phyloP scores from a whole-genome alignment of 1,140 invertebrate species.

The Scaptomyza hsui region DNA sequence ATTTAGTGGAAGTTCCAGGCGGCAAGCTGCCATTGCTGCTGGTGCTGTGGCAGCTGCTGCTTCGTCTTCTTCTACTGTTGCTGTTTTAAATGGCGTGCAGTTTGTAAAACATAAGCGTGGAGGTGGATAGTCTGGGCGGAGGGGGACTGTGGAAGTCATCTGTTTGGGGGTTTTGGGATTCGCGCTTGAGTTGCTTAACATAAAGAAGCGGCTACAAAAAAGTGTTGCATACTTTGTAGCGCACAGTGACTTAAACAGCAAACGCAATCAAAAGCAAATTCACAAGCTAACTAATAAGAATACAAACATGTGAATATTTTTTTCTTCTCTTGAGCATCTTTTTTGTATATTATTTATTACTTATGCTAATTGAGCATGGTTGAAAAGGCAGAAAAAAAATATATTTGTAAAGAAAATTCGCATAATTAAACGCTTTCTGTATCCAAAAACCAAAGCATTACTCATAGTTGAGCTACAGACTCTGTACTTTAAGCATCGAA shows the following conservation, averaged over 20 bases:
- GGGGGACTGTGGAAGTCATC: neutral
- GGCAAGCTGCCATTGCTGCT: slow-evolving; percentile 26
- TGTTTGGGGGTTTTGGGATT: slow-evolving; percentile 35
- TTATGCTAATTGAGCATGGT: too few relatives aligned
- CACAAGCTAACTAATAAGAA: neutral
- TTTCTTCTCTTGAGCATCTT: too few relatives aligned
- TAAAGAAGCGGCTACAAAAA: slow-evolving; percentile 35
- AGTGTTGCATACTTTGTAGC: slow-evolving; percentile 65
- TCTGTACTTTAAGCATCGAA: slow-evolving; percentile 4
- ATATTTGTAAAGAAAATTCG: neutral
- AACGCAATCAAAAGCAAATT: slow-evolving; percentile 20
- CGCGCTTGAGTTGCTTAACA: slow-evolving; percentile 53
- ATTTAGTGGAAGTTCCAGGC: slow-evolving; percentile 50
- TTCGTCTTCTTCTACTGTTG: slow-evolving; percentile 3
- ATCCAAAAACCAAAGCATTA: too few relatives aligned
- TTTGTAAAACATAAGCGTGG: slow-evolving; percentile 35
- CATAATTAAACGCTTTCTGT: slow-evolving; percentile 44
- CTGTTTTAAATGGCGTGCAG: slow-evolving; percentile 55
- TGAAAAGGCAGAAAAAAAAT: too few relatives aligned
- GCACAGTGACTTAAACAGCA: slow-evolving; percentile 2
- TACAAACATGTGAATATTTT: too few relatives aligned
- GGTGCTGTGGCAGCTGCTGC: slow-evolving; percentile 7
- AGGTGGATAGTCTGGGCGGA: neutral
- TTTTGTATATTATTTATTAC: too few relatives aligned
- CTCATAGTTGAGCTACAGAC: slow-evolving; percentile 21